Percentiles rank a stretch among this genome's conserved stretches.
phyloP scores from a whole-genome alignment of 1,140 invertebrate species.

The Eulimnadia texana region DNA sequence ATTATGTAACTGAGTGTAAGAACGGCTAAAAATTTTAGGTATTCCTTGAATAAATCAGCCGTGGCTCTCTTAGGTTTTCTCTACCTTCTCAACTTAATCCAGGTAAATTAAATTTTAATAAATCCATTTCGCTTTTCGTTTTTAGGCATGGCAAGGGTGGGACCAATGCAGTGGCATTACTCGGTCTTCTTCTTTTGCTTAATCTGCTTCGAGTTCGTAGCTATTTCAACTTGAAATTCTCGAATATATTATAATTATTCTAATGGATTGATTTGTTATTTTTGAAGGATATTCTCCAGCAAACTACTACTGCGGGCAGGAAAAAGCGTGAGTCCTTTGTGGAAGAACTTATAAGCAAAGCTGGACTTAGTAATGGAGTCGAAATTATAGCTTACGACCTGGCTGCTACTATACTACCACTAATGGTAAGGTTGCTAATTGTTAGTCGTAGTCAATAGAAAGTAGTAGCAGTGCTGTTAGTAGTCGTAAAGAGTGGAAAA shows the following conservation, averaged over 20 bases:
- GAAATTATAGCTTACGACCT: not conserved
- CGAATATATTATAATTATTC: no score
- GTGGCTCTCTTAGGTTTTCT: not conserved
- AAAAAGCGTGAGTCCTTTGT: not conserved
- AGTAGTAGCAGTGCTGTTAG: no score
- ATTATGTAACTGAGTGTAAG: no score
- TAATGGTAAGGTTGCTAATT: not conserved
- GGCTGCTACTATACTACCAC: not conserved
- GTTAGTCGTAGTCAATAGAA: no score
- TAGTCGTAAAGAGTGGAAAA: no score
- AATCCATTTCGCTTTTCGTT: not conserved
- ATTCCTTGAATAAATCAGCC: not conserved
- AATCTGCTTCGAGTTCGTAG: not conserved
- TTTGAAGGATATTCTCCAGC: not conserved
- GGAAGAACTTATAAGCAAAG: not conserved
- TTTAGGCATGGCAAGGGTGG: not conserved
- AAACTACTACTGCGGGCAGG: not conserved
- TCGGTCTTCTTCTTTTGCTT: not conserved
- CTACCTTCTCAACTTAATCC: not conserved
- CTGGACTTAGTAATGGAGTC: not conserved
- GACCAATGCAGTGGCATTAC: not conserved
- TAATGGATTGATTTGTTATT: no score
- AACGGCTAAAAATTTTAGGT: not conserved
- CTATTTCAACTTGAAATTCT: no score
- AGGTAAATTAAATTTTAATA: not conserved